A percentile compares a stretch with the other conserved stretches of the same genome.
phyloP scores from a whole-genome alignment of 2,113 vertebrate species.

The Chaenocephalus aceratus region DNA sequence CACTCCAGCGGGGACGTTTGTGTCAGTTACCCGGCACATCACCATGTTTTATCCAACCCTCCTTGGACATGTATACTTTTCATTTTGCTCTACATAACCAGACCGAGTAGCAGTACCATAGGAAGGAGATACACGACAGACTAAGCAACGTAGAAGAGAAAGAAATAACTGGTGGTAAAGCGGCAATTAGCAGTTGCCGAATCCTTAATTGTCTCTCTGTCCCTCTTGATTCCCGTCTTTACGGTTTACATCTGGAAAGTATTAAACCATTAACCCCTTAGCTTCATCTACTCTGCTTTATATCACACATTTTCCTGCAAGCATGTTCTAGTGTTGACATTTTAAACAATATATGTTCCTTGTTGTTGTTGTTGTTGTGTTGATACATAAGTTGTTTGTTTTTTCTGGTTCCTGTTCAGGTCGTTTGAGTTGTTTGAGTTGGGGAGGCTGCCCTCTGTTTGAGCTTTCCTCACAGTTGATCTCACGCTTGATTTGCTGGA shows the following conservation, averaged over 20 bases:
- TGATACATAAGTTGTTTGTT: not conserved
- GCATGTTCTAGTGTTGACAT: not conserved
- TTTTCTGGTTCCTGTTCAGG: not conserved
- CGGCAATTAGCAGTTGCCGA: not conserved
- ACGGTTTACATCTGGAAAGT: not conserved
- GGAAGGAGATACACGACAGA: not conserved
- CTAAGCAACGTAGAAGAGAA: not conserved
- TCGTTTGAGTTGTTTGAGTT: too few relatives aligned
- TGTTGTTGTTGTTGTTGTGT: not conserved
- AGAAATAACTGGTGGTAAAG: too few relatives aligned
- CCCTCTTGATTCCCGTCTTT: not conserved
- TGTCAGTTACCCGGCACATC: not conserved
- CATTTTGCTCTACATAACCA: not conserved
- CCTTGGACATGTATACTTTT: not conserved
- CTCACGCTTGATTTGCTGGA: conserved; percentile 14
- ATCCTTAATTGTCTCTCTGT: not conserved
- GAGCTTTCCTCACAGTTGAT: conserved; percentile 25
- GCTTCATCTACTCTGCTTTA: not conserved
- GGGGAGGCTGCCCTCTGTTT: not conserved
- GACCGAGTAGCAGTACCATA: not conserved
- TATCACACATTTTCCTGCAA: not conserved
- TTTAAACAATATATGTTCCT: not conserved
- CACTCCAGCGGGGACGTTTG: not conserved
- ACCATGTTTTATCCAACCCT: not conserved
- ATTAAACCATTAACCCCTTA: not conserved